Evolutionary conservation across 2,113 vertebrate genomes (phyloP).

Genomic region (Xiphophorus hellerii): DNA sequence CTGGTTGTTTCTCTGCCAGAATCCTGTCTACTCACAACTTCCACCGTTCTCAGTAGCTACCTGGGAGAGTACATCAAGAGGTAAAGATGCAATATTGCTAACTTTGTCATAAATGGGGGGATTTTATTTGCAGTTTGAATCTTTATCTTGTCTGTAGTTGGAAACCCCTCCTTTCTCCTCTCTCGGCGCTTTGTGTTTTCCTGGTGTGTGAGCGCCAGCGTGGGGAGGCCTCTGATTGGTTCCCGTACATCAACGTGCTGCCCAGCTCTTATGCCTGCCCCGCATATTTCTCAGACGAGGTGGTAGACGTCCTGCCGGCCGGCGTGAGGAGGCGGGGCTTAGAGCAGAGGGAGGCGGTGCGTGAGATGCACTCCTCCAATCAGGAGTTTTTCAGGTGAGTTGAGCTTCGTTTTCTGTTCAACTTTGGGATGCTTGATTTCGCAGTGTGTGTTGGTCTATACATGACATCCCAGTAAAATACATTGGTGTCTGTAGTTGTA

Average conservation of each 20-base stretch:
- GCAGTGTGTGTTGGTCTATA: no score
- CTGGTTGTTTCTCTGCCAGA: conserved; percentile 89
- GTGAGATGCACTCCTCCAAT: conserved; percentile 77
- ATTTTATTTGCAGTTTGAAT: not conserved
- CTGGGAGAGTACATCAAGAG: conserved; percentile 84
- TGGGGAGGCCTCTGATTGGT: conserved; percentile 85
- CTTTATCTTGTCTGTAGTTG: conserved; percentile 59
- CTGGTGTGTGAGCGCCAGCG: conserved; percentile 86
- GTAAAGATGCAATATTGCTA: conserved; percentile 47
- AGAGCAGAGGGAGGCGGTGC: conserved; percentile 79
- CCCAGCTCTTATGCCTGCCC: conserved; percentile 87
- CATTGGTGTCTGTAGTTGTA: no score
- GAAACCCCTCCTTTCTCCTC: conserved; percentile 80
- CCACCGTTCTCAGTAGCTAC: conserved; percentile 85
- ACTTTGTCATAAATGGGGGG: accelerated
- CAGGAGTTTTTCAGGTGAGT: conserved; percentile 79
- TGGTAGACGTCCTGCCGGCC: conserved; percentile 79
- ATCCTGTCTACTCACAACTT: conserved; percentile 90
- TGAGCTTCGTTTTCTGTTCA: not conserved
- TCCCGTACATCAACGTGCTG: conserved; percentile 87
- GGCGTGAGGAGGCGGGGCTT: conserved; percentile 72
- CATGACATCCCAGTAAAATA: no score
- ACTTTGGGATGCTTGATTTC: no score
- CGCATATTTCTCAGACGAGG: conserved; percentile 76
- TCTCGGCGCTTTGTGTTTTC: conserved; percentile 89